These are phyloP conservation scores for Holothuria scabra DNA, from an alignment of 53 echinoderm and acorn worm genomes.

Conservation along the genomic window DNA sequence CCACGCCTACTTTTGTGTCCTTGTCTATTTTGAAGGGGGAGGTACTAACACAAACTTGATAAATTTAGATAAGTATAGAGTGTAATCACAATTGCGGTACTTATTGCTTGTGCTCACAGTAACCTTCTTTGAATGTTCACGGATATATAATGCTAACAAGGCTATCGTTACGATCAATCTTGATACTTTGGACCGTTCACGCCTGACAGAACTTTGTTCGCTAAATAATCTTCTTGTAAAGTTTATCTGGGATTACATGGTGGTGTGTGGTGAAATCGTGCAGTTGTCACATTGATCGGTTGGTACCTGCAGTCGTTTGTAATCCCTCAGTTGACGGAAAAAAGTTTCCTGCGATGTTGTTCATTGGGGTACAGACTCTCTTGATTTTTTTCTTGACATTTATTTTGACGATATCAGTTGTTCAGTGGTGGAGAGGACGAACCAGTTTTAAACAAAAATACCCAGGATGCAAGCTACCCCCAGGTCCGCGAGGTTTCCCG, in stretches of 20 bases:
- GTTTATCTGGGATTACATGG: slow-evolving; percentile 2
- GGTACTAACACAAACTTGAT: too few species aligned
- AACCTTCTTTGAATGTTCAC: too few species aligned
- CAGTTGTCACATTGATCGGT: too few species aligned
- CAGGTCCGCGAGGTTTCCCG: slow-evolving; percentile 95
- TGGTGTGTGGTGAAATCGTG: background rate
- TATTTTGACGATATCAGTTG: slow-evolving; percentile 62
- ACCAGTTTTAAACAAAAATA: slow-evolving; percentile 35
- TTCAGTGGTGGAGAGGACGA: slow-evolving; percentile 72
- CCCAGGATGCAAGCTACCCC: slow-evolving; percentile 74
- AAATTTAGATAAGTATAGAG: too few species aligned
- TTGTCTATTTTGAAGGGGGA: too few species aligned
- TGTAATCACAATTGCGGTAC: background rate
- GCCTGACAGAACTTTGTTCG: background rate
- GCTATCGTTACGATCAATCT: slow-evolving; percentile 5
- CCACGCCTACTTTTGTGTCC: too few species aligned
- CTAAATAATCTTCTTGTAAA: slow-evolving; percentile 7
- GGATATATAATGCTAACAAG: slow-evolving; percentile 17
- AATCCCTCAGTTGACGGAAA: background rate
- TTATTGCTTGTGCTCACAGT: background rate
- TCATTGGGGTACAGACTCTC: slow-evolving; percentile 64
- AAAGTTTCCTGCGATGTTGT: slow-evolving; percentile 27
- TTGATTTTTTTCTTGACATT: slow-evolving; percentile 75
- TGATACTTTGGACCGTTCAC: slow-evolving; percentile 38
- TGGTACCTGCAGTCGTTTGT: too few species aligned